Percentiles rank a stretch among this genome's conserved stretches.
Conservation (phyloP, 2,888 invertebrate genomes). For the Acanthosepion lycidas region DNA sequence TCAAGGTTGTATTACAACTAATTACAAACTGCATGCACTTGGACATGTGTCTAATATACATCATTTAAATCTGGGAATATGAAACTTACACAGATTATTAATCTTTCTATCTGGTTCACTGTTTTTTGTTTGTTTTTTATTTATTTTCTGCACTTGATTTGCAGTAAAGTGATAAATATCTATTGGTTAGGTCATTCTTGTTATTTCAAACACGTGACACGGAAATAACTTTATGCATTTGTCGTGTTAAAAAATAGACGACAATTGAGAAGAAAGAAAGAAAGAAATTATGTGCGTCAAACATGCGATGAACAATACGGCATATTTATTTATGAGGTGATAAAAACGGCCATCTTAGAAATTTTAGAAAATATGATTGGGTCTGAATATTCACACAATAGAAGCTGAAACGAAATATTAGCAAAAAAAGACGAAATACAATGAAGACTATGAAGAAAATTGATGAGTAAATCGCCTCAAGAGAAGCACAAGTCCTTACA, state of each 20-base stretch:
- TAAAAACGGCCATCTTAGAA: background rate
- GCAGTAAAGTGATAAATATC: background rate
- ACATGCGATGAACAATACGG: background rate
- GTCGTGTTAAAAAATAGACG: background rate
- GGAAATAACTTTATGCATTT: background rate
- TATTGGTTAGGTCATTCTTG: background rate
- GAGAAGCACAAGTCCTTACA: slow-evolving; percentile 15
- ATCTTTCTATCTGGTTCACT: background rate
- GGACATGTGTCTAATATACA: background rate
- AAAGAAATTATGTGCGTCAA: background rate
- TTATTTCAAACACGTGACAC: background rate
- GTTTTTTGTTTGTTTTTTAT: too few relatives aligned
- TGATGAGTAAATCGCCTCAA: background rate
- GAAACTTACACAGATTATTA: background rate
- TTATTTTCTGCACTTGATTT: background rate
- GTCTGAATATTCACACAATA: background rate
- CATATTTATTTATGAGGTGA: background rate
- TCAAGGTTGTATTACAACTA: background rate
- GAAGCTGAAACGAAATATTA: background rate
- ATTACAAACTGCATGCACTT: background rate
- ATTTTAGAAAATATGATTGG: background rate
- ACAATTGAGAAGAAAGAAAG: background rate
- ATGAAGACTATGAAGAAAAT: background rate
- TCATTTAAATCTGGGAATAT: background rate
- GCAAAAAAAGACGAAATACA: background rate